Base-by-base conservation (phyloP, 1,140 invertebrate genomes). In the Proctacanthus coquilletti region DNA sequence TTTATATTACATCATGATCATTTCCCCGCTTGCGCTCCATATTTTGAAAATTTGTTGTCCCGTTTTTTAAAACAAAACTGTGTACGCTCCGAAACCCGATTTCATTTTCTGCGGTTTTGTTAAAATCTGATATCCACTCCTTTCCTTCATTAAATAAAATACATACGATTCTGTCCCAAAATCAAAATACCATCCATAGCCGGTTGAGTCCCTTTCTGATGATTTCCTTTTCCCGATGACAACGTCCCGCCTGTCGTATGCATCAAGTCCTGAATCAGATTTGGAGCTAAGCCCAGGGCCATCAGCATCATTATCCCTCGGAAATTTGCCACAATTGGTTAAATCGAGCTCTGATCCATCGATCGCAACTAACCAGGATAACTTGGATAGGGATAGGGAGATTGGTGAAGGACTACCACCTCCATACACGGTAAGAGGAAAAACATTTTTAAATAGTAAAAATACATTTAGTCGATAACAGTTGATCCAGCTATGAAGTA, bases 191-290 rank as follows among this genome's bases (percentile, higher is more conserved):
- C n/a, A 51, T 52, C 46, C 63, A 60, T 65, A 80, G 77, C 77
- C 77, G 52, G 76, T 84, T 64, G 82, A 85, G 68, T 80, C 80
- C 63, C 69, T 85, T 62, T 83, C 82, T 50, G 82, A 86, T 70
- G 91, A 98, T 72, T 92, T 96, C 76, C 77, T 97, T 53, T 96
- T 97, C 71, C 92, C 92, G 51, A 93, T 95, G 87, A 87, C 87
- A 45, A 86, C 84, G 63, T 70, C 69, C 48, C 80, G 91, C 52
- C 70, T 94, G 44, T 94, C 89, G 53, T 95, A 93, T 68, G 89
- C 88, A 44, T 92, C 86, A 50, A 92, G 87, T 53, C 88, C 88
- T 45, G 91, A 95, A 67, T 91, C 84, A 58, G 91, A 96, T 64
- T 70, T 87, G 56, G 88, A 93, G 66, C 70, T 85, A 49, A 80